Conservation (phyloP, 30 jellyfish, hydroid and myxozoan species). For the Turritopsis dohrnii region DNA sequence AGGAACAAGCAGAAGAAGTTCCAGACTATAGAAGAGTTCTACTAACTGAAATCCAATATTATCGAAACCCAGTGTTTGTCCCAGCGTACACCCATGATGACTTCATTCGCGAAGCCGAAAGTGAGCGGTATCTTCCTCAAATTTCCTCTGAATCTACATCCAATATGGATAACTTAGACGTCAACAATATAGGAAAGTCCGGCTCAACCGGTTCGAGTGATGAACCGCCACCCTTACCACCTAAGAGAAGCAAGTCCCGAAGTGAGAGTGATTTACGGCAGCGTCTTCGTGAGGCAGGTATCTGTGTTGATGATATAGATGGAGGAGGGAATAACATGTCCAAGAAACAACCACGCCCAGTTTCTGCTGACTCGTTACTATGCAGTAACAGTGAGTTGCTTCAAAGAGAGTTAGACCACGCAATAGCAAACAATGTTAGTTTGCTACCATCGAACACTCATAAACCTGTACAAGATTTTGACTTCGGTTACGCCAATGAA, state of each 20-base stretch:
- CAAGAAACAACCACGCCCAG: neutral
- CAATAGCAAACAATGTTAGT: neutral
- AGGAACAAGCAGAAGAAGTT: neutral
- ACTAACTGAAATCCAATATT: neutral
- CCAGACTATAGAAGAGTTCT: neutral
- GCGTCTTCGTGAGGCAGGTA: slow-evolving; percentile 4
- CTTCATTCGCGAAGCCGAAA: neutral
- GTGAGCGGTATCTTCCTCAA: neutral
- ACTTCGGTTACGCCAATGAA: neutral
- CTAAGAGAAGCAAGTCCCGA: neutral
- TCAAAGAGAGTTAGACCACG: neutral
- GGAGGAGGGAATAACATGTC: neutral
- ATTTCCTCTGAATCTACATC: neutral
- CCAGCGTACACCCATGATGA: neutral
- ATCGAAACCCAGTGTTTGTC: neutral
- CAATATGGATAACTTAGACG: no score
- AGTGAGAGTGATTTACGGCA: slow-evolving; percentile 4
- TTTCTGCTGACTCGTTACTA: neutral
- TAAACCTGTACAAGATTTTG: neutral
- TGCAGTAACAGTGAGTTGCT: neutral
- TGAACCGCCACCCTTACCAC: neutral
- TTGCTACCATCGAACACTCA: neutral
- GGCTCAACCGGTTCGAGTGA: neutral
- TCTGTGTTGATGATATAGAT: neutral
- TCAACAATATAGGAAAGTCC: neutral